phyloP scores from a whole-genome alignment of 2,797 vertebrate genomes.

The Leuciscus waleckii region DNA sequence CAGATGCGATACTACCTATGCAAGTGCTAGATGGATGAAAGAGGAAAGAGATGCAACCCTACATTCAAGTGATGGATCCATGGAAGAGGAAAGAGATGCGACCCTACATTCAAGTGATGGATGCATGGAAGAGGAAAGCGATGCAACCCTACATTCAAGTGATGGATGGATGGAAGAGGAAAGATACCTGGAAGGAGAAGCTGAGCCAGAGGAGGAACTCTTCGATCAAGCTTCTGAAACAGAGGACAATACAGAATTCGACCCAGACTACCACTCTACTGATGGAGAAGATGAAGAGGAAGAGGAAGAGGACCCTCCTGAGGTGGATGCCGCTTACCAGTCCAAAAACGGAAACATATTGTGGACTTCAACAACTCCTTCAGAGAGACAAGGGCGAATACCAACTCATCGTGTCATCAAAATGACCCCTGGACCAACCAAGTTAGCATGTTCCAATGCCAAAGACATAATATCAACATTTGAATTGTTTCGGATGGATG shows the following conservation, averaged over 20 bases:
- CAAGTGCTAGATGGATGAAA: background rate
- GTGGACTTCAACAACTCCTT: constrained; percentile 42
- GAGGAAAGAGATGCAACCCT: background rate
- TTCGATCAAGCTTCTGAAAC: no score
- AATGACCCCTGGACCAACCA: constrained; percentile 43
- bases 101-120: background rate
- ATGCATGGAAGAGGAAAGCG: background rate
- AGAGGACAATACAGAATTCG: no score
- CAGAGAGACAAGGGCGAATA: background rate
- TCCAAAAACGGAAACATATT: constrained; percentile 42
- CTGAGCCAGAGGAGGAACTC: no score
- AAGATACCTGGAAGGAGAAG: no score
- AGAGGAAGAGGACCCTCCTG: background rate
- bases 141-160: no score
- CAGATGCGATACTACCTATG: no score
- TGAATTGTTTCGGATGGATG: constrained; percentile 34
- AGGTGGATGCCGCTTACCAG: constrained; percentile 6
- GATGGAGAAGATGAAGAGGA: constrained; percentile 30
- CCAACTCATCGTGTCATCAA: constrained; percentile 33
- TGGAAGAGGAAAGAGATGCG: background rate
- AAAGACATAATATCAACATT: constrained; percentile 49
- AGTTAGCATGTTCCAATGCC: constrained; percentile 4
- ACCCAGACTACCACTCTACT: constrained; percentile 35
- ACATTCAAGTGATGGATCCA: background rate
- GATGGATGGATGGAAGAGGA: no score